Conservation (phyloP, 2,113 vertebrate genomes). For the Psephotus haematonotus region DNA sequence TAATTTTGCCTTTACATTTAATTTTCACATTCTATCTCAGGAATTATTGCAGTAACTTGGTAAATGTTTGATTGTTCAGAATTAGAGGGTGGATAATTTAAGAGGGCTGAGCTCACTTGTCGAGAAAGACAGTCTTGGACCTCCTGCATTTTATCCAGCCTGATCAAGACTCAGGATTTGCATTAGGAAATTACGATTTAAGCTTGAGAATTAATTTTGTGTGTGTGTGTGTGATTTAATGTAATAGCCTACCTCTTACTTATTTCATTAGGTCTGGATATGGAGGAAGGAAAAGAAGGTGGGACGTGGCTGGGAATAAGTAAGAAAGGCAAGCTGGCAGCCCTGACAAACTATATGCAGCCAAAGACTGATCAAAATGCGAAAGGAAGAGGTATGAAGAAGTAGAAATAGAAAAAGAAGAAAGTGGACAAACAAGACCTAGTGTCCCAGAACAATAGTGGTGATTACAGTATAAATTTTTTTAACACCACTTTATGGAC, state of each 20-base stretch:
- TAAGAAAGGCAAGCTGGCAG: constrained; percentile 89
- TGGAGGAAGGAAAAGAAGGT: constrained; percentile 92
- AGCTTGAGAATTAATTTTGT: background rate
- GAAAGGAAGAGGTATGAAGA: constrained; percentile 86
- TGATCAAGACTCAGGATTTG: background rate
- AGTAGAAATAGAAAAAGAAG: background rate
- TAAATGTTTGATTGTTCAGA: background rate
- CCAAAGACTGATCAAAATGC: constrained; percentile 78
- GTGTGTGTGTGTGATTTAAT: background rate
- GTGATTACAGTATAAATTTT: background rate
- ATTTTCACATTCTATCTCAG: background rate
- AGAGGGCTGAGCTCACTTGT: background rate
- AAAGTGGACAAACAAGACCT: background rate
- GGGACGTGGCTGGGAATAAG: constrained; percentile 95
- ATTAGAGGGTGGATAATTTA: background rate
- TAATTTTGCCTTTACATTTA: background rate
- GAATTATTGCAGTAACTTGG: background rate
- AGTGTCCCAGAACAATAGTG: background rate
- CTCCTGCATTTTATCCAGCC: background rate
- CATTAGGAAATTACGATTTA: background rate
- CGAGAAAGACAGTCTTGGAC: background rate
- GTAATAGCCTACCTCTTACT: background rate
- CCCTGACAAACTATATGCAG: constrained; percentile 94
- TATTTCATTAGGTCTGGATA: constrained; percentile 84
- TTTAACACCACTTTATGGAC: background rate